Percentiles rank a stretch among this genome's conserved stretches.
Evolutionary conservation across 2,113 vertebrate genomes (phyloP).

Genomic region (Anarhynchus alexandrinus): DNA sequence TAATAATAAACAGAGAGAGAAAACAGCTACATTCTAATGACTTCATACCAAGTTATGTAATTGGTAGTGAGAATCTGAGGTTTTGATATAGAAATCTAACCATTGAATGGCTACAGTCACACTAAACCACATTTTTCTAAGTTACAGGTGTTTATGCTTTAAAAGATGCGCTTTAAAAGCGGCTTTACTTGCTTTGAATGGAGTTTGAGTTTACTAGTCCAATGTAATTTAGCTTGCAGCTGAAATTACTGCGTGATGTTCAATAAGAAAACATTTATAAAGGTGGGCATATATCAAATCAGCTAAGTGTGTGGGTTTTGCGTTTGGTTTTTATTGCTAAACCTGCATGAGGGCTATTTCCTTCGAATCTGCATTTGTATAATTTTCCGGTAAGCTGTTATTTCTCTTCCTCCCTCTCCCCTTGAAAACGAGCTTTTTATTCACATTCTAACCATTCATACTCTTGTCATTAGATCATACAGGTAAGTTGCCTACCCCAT

Average conservation of each 20-base stretch:
- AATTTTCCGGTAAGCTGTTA: constrained; percentile 7
- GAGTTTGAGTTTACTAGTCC: background rate
- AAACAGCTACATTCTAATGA: background rate
- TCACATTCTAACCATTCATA: background rate
- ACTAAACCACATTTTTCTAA: background rate
- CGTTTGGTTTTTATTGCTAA: background rate
- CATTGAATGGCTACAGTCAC: background rate
- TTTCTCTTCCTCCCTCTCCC: background rate
- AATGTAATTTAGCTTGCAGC: background rate
- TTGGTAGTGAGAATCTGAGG: background rate
- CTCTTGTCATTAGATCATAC: background rate
- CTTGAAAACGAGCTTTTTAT: background rate
- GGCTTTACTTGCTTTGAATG: background rate
- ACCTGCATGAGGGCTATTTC: background rate
- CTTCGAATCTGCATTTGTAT: background rate
- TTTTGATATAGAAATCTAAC: background rate
- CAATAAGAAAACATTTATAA: background rate
- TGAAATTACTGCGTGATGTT: background rate
- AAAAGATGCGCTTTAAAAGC: background rate
- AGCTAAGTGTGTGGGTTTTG: background rate
- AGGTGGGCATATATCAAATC: background rate
- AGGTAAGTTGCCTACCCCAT: background rate
- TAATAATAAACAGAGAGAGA: background rate
- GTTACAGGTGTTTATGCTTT: background rate
- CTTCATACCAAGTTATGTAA: background rate